Evolutionary conservation across 2,888 invertebrate genomes (phyloP).

Genomic region (Lepidocyrtoides sp.): DNA sequence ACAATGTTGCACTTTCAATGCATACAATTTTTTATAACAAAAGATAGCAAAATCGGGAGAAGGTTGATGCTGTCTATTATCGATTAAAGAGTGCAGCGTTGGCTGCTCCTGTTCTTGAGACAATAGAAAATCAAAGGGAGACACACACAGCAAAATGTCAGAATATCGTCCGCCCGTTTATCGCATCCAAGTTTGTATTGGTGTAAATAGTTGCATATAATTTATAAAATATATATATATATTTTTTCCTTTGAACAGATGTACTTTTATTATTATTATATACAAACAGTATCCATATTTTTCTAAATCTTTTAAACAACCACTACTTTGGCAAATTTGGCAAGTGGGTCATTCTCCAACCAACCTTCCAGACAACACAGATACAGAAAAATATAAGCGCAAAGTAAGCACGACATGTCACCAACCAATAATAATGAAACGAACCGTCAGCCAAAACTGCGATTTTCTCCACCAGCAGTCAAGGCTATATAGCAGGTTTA

Average conservation of each 20-base stretch:
- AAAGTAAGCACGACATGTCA: conserved; percentile 31
- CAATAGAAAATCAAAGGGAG: background rate
- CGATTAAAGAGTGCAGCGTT: background rate
- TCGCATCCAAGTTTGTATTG: background rate
- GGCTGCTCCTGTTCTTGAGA: background rate
- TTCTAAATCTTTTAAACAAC: conserved; percentile 33
- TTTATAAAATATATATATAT: background rate
- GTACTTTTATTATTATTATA: background rate
- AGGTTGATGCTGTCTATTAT: background rate
- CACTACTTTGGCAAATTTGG: conserved; percentile 47
- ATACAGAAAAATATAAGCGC: background rate
- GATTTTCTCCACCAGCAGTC: conserved; percentile 61
- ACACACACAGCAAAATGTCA: background rate
- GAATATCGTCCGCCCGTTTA: background rate
- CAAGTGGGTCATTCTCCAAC: conserved; percentile 59
- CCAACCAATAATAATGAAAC: conserved; percentile 62
- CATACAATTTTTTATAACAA: background rate
- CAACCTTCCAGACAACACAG: background rate
- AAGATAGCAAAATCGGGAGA: background rate
- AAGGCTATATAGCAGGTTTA: background rate
- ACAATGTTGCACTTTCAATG: conserved; percentile 26
- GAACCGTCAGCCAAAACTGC: conserved; percentile 67
- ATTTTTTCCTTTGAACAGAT: background rate
- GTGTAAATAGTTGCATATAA: background rate
- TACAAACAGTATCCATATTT: background rate